Evolutionary conservation across 1,140 invertebrate genomes (phyloP), one percentile per base, ranked within the genome.

Genomic region (Subanguina moxae): DNA sequence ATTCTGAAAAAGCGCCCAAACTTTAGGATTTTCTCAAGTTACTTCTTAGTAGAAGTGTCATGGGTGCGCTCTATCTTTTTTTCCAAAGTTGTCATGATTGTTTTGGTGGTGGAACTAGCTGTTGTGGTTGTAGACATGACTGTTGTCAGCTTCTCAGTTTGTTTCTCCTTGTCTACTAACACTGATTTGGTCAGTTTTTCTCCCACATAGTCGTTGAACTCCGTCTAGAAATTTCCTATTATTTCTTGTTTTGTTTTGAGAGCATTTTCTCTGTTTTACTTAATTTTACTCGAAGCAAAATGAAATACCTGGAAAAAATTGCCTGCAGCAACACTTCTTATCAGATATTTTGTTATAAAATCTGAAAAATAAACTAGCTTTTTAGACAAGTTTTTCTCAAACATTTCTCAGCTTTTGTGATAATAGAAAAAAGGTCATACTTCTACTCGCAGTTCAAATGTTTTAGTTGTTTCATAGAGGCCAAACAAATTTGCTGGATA

Each of bases 261-360:
- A 5, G 65, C 23, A 48, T 19, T 63, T 28, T n/a, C n/a, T n/a
- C n/a, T n/a, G n/a, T n/a, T 27, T 38, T 45, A 27, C 21, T 27
- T 42, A 1, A 67, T 21, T 27, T 45, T 19, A 43, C 23, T 63
- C 9, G 19, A 23, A 21, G 1, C 0, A 0, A 0, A 45, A 21
- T 57, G 11, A 32, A 5, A 9, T 32, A 67, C 65, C 65, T 67
- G 65, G 32, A 67, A 67, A 45, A 67, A 67, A 56, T 62, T 67
- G 19, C 57, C 65, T 28, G 65, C 65, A 38, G 38, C 65, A 17
- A 67, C 65, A 17, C 65, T 27, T n/a, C 32, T 25, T 42, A 67
- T 43, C 19, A 52, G n/a, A 48, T 67, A 67, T 23, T 67, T 67
- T 32, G 43, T 17, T 5, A 67, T 32, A 32, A 67, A 67, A 15